Base-by-base conservation (phyloP, 2,888 invertebrate species). In the Oxyteleia sp. region DNA sequence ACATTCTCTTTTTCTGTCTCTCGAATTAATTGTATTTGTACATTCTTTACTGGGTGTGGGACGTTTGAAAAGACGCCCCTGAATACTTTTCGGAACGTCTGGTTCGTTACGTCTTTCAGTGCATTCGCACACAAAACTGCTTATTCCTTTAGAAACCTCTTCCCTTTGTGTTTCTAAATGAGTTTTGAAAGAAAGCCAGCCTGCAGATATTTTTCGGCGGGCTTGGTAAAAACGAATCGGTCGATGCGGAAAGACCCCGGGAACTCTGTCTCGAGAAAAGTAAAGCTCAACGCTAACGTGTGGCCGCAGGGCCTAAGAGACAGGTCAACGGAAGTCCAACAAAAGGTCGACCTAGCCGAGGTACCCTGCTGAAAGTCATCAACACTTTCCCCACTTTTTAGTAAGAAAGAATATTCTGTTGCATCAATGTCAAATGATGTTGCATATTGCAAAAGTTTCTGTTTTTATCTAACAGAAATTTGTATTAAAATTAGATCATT, bases 291-390 rank as follows among this genome's bases (percentile, higher is more conserved):
- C 66, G 66, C 75, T 59, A 64, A 68, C 76, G n/a, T 8, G 26
- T 35, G 43, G 76, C 76, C 66, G 11, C 32, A 49, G 57, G 75
- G 55, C 10, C 20, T 35, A 0, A 15, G 49, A 38, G 49, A 75
- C 66, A 66, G 75, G 75, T 75, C 75, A 75, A 41, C 63, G 57
- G 55, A 66, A 75, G 66, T 75, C 57, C 41, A 66, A 66, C 66
- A 75, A 75, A 75, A 63, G 57, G 38, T 43, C 64, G 45, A 43
- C 45, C 13, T n/a, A n/a, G 26, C 15, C 51, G 4, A 26, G 15
- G 51, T 20, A 51, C 23, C n/a, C 26, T 7, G 8, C 41, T 20
- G 51, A 49, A 51, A 61, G 51, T 51, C 71, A 61, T 72, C 61
- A 41, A 16, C 41, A 43, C 38, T 47, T 29, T 61, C 53, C 43